Evolutionary conservation across 2,797 vertebrate genomes (phyloP), one percentile per base, ranked within the genome.

Genomic region (Danio albolineatus): DNA sequence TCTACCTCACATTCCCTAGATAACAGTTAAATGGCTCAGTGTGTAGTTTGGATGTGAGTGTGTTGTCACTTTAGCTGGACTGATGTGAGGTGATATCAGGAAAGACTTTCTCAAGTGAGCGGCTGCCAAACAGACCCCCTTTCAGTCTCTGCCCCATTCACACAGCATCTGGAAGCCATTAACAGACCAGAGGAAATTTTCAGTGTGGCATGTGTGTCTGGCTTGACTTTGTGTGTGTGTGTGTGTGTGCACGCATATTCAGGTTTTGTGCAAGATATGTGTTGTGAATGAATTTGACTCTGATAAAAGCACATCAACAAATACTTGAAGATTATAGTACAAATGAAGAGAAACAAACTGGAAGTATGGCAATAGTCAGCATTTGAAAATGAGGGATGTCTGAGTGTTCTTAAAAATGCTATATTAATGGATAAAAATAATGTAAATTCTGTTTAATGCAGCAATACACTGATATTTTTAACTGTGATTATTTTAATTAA

Each of bases 141-240:
- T 48, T 51, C 53, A 57, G 49, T 78, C 36, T 74, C 59, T 60
- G 74, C 53, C 56, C 70, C 79, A 77, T 82, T 81, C 78, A 71
- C 70, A 66, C 38, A 38, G 71, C 83, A 89, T 85, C 86, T 89
- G 86, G 86, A 84, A 88, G 72, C 82, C 80, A 83, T 88, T 87
- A 80, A 77, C 43, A 81, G 75, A 72, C 76, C 73, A 78, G 76
- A 83, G 73, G 70, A 83, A 69, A 79, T 73, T 78, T 82, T 77
- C 56, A 61, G 76, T 74, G 76, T 72, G 61, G 14, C 59, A 66
- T 77, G 44, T 70, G 69, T 66, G 73, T 51, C 66, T 75, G 73
- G 57, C 51, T 36, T 70, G 28, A 51, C 28, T 75, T 46, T 65
- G 82, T 79, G 44, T 70, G 49, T 72, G 13, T 10, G 49, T 65